Evolutionary conservation across 37 sponge, comb jelly and placozoan genomes (phyloP), one percentile per base, ranked within the genome.

Genomic region (Ianthella basta): DNA sequence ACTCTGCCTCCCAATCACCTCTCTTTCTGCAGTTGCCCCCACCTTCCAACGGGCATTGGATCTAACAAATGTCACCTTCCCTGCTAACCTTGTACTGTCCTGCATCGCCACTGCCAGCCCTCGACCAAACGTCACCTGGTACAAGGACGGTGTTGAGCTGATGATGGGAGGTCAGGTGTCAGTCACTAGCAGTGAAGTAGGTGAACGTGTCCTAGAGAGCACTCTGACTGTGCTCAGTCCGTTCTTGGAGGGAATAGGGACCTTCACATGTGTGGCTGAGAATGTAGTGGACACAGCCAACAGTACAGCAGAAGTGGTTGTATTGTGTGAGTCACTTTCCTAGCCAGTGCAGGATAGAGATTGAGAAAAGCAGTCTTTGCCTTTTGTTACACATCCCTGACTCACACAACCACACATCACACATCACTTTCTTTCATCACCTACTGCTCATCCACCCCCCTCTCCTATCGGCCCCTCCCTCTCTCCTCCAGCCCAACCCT

Each of bases 51-150:
- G 30, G 8, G 41, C 30, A 33, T 72, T 38, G 21, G 30, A 33
- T 30, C 13, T 40, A 72, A 72, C 73, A 30, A 54, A 69, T 34
- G 80, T 78, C 19, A 35, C 69, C 23, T 38, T 66, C 5, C 30
- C 32, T n/a, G 37, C 35, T 25, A 21, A 59, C 23, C 72, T 59
- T 25, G 55, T 34, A 25, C 65, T 92, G n/a, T 27, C 60, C 60
- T 91, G 91, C 50, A 34, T 16, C 55, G 88, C 82, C 53, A 82
- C 85, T 57, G 91, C 55, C 18, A 27, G 38, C 19, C 92, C 92
- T 25, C 72, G 79, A 65, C 92, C 92, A 19, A 0, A 74, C 55
- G 79, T 92, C 79, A 82, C 79, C 24, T 92, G 92, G 92, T 79
- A 55, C 50, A 87, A 84, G 50, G 55, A 89, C 2, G 89, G 84